These are phyloP conservation scores for Callyntrura sp. DNA, from an alignment of 2,888 invertebrate species.

Conservation along the genomic window DNA sequence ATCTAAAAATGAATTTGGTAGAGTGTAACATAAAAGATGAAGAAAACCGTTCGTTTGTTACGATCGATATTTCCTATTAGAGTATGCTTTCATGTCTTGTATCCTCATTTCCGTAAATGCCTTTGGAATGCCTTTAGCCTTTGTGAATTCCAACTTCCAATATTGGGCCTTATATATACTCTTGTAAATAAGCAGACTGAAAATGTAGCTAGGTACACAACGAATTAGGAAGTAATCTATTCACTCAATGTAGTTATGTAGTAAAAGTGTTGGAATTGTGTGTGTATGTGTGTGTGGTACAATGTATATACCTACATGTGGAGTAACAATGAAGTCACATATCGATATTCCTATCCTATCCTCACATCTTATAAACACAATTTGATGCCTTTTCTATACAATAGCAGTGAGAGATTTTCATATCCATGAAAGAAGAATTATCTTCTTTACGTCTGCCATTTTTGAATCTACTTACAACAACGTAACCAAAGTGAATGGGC, in stretches of 20 bases:
- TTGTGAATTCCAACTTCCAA: conserved; percentile 45
- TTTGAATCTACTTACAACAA: background rate
- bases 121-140: conserved; percentile 2
- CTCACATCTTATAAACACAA: background rate
- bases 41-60: conserved; percentile 52
- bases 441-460: conserved; percentile 30
- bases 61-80: conserved; percentile 69
- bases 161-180: background rate
- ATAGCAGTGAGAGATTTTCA: background rate
- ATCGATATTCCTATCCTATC: background rate
- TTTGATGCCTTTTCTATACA: background rate
- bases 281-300: background rate
- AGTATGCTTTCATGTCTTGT: conserved; percentile 36
- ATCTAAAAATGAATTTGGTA: conserved; percentile 50
- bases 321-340: conserved; percentile 18
- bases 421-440: conserved; percentile 21
- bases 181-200: background rate
- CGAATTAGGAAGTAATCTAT: conserved; percentile 24
- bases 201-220: background rate
- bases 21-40: conserved; percentile 65
- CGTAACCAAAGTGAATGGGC: conserved; percentile 1
- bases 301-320: background rate
- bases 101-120: conserved; percentile 55
- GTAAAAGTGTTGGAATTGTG: background rate
- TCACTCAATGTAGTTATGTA: background rate